Conservation (phyloP, 2,797 vertebrate species). For the Simalia tracyae region DNA sequence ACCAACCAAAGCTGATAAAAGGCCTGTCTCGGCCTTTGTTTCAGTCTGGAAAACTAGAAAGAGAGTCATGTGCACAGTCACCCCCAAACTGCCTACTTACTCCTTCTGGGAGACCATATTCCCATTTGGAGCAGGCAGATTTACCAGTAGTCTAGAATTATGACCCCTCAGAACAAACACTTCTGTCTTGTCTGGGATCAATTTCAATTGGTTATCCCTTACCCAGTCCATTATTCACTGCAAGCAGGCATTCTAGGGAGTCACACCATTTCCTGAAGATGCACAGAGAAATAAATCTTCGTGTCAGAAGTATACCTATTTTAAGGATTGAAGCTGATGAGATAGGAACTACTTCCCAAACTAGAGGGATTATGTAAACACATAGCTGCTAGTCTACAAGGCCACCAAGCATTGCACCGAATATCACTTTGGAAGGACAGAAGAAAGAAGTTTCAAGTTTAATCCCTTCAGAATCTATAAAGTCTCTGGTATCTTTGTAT, state of each 20-base stretch:
- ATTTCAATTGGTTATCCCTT: neutral
- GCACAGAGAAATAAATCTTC: neutral
- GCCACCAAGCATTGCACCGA: neutral
- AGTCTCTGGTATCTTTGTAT: neutral
- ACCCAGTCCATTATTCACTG: neutral
- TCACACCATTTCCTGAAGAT: neutral
- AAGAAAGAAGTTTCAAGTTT: neutral
- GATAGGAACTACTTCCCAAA: neutral
- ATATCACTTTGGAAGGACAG: neutral
- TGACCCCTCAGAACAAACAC: neutral
- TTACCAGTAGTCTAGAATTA: neutral
- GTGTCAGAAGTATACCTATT: neutral
- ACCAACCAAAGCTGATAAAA: neutral
- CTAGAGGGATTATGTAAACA: neutral
- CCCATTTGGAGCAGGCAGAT: neutral
- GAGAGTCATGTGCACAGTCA: neutral
- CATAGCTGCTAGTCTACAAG: neutral
- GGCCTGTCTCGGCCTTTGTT: neutral
- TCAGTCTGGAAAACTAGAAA: neutral
- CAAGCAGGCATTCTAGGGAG: neutral
- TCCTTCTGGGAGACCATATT: neutral
- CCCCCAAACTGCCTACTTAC: neutral
- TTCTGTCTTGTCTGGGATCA: neutral
- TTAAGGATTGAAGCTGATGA: neutral
- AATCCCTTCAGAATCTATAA: neutral